These are phyloP conservation scores for Yasuhikotakia modesta DNA, from an alignment of 2,797 vertebrate genomes.

Conservation along the genomic window DNA sequence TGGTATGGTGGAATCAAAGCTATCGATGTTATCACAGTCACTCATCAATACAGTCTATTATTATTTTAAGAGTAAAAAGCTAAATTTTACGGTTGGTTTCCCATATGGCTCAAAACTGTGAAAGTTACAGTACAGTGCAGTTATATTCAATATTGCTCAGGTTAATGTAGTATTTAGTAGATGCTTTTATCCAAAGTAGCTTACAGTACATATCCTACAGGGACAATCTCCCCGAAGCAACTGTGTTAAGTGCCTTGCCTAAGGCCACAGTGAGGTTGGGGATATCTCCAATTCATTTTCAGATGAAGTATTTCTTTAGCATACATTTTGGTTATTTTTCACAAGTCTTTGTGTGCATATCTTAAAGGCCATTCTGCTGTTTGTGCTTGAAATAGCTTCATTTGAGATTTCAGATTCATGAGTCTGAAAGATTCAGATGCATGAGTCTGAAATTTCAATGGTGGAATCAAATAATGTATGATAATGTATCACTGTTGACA, in stretches of 20 bases:
- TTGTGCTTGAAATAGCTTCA: neutral
- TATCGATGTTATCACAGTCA: neutral
- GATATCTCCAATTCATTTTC: neutral
- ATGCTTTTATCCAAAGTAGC: neutral
- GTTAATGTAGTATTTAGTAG: neutral
- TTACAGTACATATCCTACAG: neutral
- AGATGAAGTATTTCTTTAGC: neutral
- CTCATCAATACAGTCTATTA: conserved; percentile 11
- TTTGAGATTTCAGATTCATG: neutral
- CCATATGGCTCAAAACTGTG: neutral
- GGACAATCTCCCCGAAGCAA: neutral
- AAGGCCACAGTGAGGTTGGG: neutral
- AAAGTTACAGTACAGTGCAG: neutral
- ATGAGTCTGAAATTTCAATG: conserved; percentile 63
- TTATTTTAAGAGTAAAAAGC: neutral
- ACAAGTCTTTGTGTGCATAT: neutral
- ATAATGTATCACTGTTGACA: conserved; percentile 66
- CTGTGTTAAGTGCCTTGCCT: neutral
- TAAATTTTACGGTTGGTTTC: conserved; percentile 1
- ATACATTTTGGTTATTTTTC: neutral
- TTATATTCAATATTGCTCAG: neutral
- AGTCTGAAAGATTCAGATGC: no score
- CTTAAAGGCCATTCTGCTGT: neutral
- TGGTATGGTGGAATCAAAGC: conserved; percentile 17
- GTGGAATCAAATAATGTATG: conserved; percentile 62